Percentiles rank a stretch among this genome's conserved stretches.
These are phyloP conservation scores for Emberiza fucata DNA, from an alignment of 2,113 vertebrate genomes.

Conservation along the genomic window DNA sequence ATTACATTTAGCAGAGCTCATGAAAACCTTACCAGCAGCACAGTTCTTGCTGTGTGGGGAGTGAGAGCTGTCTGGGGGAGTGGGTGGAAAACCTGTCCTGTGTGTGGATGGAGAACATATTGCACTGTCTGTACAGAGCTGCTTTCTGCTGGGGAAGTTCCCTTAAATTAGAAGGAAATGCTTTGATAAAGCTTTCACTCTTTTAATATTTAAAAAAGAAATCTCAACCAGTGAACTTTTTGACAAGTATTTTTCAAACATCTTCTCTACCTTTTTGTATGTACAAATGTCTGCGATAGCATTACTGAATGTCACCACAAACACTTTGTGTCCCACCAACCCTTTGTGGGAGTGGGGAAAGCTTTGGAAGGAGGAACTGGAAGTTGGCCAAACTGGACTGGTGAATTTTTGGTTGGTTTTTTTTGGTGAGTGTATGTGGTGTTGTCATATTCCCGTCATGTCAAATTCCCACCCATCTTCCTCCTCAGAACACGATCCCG, in stretches of 20 bases:
- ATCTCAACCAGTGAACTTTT: no score
- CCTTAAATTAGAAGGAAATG: background rate
- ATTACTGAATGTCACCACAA: accelerated
- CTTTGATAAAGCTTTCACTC: background rate
- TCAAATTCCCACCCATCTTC: background rate
- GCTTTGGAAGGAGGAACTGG: background rate
- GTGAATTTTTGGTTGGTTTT: no score
- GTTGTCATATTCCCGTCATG: background rate
- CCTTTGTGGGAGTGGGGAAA: background rate
- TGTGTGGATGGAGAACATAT: constrained; percentile 29
- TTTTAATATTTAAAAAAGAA: background rate
- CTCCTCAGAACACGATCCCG: accelerated
- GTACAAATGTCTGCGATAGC: accelerated
- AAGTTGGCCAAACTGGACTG: background rate
- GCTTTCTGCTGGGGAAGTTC: background rate
- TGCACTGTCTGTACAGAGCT: constrained; percentile 62
- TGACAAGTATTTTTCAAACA: background rate
- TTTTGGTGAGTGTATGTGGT: no score
- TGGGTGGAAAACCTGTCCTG: constrained; percentile 39
- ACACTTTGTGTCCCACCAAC: background rate
- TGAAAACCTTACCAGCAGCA: background rate
- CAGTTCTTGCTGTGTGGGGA: constrained; percentile 4
- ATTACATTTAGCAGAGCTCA: background rate
- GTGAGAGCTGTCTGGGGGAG: constrained; percentile 55
- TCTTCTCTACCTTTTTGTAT: background rate